Evolutionary conservation across 2,888 invertebrate species (phyloP).

Genomic region (Torymus auratus): DNA sequence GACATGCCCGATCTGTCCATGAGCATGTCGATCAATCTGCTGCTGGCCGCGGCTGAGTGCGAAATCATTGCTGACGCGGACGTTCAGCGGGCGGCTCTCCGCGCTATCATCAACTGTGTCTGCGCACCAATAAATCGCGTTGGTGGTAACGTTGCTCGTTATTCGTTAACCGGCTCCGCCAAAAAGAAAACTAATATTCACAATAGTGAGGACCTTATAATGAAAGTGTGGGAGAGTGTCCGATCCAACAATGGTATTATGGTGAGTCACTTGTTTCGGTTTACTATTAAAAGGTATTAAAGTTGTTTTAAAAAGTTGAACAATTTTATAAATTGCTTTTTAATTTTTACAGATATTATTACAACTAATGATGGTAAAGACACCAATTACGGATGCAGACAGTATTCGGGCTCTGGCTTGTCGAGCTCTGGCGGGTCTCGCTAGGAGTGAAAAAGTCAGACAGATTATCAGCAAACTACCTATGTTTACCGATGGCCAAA

Average conservation of each 20-base stretch:
- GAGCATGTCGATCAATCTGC: conserved; percentile 79
- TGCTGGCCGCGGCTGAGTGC: conserved; percentile 87
- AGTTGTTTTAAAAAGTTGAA: neutral
- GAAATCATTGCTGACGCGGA: conserved; percentile 94
- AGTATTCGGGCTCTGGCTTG: conserved; percentile 95
- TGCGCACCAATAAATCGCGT: conserved; percentile 92
- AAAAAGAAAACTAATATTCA: conserved; percentile 82
- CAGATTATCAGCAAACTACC: conserved; percentile 98
- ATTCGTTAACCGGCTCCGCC: conserved; percentile 77
- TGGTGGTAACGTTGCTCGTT: conserved; percentile 78
- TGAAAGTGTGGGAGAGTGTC: conserved; percentile 96
- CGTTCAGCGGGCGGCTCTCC: conserved; percentile 93
- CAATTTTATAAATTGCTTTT: neutral
- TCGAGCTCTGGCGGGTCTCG: conserved; percentile 93
- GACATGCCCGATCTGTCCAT: conserved; percentile 87
- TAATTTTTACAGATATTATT: conserved; percentile 82
- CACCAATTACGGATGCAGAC: conserved; percentile 98
- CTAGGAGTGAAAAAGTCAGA: conserved; percentile 93
- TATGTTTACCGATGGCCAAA: conserved; percentile 93
- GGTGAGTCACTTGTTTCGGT: conserved; percentile 78
- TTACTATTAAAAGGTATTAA: neutral
- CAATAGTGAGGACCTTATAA: conserved; percentile 90
- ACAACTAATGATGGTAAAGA: conserved; percentile 92
- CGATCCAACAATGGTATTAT: conserved; percentile 97
- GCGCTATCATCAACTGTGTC: conserved; percentile 94